A percentile compares a stretch with the other conserved stretches of the same genome.
Conservation (phyloP, 2,113 vertebrate species). For the Todiramphus chloris region DNA sequence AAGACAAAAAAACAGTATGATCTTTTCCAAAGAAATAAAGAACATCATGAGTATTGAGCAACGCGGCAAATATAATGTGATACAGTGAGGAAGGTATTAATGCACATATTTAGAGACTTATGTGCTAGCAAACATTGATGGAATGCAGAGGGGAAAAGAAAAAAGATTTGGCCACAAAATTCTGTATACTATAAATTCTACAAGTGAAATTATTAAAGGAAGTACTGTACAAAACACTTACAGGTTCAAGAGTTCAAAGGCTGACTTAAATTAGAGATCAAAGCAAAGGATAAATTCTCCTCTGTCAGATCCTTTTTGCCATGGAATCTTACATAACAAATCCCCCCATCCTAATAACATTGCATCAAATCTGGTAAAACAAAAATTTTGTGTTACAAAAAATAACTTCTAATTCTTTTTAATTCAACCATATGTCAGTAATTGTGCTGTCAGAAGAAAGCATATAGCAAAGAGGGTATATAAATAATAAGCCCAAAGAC, state of each 20-base stretch:
- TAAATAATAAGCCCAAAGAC: neutral
- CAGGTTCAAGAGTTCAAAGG: neutral
- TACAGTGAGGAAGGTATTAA: neutral
- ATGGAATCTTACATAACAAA: neutral
- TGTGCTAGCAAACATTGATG: neutral
- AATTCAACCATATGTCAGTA: neutral
- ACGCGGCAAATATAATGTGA: neutral
- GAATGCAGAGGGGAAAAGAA: neutral
- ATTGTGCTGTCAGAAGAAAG: neutral
- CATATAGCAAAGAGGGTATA: neutral
- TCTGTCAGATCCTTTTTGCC: neutral
- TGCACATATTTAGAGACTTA: neutral
- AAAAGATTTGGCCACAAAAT: neutral
- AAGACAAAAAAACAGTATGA: neutral
- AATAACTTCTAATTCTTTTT: neutral
- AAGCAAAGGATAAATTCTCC: neutral
- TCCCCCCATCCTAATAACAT: neutral
- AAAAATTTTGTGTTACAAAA: neutral
- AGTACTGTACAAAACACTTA: neutral
- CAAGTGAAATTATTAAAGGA: neutral
- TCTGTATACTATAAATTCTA: neutral
- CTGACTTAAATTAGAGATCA: neutral
- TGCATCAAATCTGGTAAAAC: neutral
- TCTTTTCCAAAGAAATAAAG: neutral
- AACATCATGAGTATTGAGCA: neutral